Conservation (phyloP, 2,797 vertebrate species). For the Prunella strophiata region DNA sequence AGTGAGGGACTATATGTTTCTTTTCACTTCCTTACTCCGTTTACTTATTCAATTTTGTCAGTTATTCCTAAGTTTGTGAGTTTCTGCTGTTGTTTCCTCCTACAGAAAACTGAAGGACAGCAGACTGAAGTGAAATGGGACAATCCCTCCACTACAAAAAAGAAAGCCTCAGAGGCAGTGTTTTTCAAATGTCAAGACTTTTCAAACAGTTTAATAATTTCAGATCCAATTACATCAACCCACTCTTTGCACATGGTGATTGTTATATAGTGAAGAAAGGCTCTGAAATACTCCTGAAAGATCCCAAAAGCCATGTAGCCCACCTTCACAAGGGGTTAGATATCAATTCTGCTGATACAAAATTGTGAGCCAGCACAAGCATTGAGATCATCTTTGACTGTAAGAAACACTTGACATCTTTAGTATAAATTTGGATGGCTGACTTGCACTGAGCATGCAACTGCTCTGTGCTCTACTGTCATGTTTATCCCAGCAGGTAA, state of each 20-base stretch:
- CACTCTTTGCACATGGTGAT: not conserved
- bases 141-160: not conserved
- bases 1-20: not conserved
- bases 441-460: not conserved
- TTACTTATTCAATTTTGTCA: not conserved
- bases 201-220: not conserved
- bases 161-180: not conserved
- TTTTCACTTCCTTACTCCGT: not conserved
- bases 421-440: not conserved
- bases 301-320: not conserved
- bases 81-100: not conserved
- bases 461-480: not conserved
- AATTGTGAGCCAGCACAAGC: not conserved
- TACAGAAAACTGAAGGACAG: not conserved
- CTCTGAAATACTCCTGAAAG: not conserved
- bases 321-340: rapidly evolving
- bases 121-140: not conserved
- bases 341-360: not conserved
- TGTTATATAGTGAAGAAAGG: not conserved
- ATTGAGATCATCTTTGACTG: not conserved
- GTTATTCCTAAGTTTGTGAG: not conserved
- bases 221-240: not conserved
- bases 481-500: not conserved
- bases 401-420: not conserved
- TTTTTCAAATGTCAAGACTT: not conserved